Base-by-base conservation (phyloP, 2,888 invertebrate species). In the Seira ritae region DNA sequence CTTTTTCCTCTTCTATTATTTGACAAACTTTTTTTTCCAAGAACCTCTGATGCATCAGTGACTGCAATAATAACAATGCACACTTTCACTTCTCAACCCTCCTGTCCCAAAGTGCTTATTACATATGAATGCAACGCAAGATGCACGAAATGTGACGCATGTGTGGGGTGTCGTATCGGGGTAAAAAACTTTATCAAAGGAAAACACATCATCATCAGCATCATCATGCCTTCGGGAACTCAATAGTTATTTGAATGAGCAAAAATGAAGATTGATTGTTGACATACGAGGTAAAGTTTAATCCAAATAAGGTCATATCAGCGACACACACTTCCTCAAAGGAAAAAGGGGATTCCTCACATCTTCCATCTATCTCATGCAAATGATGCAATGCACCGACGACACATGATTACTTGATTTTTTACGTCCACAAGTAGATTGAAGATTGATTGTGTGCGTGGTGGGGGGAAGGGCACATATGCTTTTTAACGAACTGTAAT, bases 231-330 rank as follows among this genome's bases (percentile, higher is more conserved):
- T 68, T 31, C 17, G 15, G 12, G 6, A 68, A 60, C 60, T 68
- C 76, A 60, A 76, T 76, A 0, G 76, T 55, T 68, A 76, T 76
- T 76, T 76, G 68, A 76, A 76, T 76, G 76, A 68, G 60, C 60
- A 68, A 68, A 76, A 76, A 76, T 76, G 76, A 76, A 76, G 76
- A 76, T 76, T 76, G 76, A 76, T 76, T 55, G 69, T 55, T 76
- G 76, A 76, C 76, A 68, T 22, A 19, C 50, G 66, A 75, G 42
- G 42, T 42, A 42, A 42, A 42, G 6, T 42, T 42, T 42, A 42
- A 42, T 42, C 10, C 37, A 31, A 68, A 68, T 68, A 42, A 68
- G 68, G 68, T 68, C 68, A 68, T 19, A 68, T 66, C 66, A 66
- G 20, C 19, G 12, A 8, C 42, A 4, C 42, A 12, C 42, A 42